Base-by-base conservation (phyloP, 2,113 vertebrate species). In the Centropristis striata region DNA sequence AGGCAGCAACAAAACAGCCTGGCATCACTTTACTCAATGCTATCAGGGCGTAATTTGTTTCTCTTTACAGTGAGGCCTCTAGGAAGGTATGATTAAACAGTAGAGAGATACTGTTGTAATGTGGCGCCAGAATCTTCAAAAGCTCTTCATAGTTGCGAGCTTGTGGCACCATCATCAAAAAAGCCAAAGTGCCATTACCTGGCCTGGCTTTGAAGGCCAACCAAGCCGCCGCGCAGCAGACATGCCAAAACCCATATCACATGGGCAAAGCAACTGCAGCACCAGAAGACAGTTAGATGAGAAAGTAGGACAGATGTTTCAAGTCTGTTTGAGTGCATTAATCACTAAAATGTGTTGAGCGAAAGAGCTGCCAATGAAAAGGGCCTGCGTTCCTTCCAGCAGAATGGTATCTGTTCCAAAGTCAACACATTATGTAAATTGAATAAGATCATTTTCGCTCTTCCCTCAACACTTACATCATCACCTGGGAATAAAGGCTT, bases 361-460 rank as follows among this genome's bases (percentile, higher is more conserved):
- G 66, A 76, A 53, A 79, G 66, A 46, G 88, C 83, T 91, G 92
- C 90, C 89, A 92, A 61, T 66, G 71, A 88, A 84, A 75, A 84
- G 67, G 70, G 41, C 75, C 58, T 82, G 83, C 71, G 50, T 71
- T 83, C 76, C 59, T 76, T 91, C 84, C 84, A 89, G 85, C 86
- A 58, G 80, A 92, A 68, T 8, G 51, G 68, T 83, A 72, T 84
- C 59, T 1, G 18, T 91, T 93, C 91, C 92, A 94, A 92, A 92
- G 90, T 92, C 90, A 93, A 92, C 90, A 94, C 88, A 92, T 94
- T 93, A 92, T 92, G 86, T 88, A 91, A 89, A 94, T 92, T 88
- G 61, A 90, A 88, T 88, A 65, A 82, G 81, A 91, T 91, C 67
- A 80, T 88, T 92, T 90, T 87, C 49, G 18, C 84, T 90, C 90